Percentiles rank a stretch among this genome's conserved stretches.
Conservation (phyloP, 2,113 vertebrate species). For the Pituophis catenifer region DNA sequence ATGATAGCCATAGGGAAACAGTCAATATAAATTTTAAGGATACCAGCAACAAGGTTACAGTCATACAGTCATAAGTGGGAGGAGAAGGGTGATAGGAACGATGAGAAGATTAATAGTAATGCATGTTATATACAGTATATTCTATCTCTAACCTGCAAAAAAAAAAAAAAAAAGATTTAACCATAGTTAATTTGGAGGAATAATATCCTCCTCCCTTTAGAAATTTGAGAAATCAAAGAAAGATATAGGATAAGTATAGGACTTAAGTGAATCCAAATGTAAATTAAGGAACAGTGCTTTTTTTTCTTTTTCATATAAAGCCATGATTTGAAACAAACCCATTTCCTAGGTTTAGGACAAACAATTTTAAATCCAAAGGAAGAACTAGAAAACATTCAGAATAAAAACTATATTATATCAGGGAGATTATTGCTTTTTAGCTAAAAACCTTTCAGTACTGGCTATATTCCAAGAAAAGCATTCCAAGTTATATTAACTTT, state of each 20-base stretch:
- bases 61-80: too few relatives aligned
- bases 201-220: not conserved
- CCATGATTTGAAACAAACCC: not conserved
- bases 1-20: too few relatives aligned
- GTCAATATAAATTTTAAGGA: too few relatives aligned
- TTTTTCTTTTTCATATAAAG: not conserved
- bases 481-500: slow-evolving; percentile 29
- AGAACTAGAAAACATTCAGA: not conserved
- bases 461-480: slow-evolving; percentile 20
- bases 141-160: not conserved
- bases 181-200: not conserved
- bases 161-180: not conserved
- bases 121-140: not conserved
- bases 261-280: not conserved
- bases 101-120: too few relatives aligned
- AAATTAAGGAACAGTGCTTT: not conserved
- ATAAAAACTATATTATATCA: not conserved
- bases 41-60: too few relatives aligned
- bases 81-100: too few relatives aligned
- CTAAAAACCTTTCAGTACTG: slow-evolving; percentile 4
- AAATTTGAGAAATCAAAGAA: not conserved
- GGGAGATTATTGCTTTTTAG: not conserved
- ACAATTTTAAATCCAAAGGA: not conserved
- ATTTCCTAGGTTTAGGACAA: not conserved
- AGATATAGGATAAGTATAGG: not conserved